Percentiles rank a stretch among this genome's conserved stretches.
Conservation (phyloP, 35 echinoderm and acorn worm species). For the Stichopus chloronotus region DNA sequence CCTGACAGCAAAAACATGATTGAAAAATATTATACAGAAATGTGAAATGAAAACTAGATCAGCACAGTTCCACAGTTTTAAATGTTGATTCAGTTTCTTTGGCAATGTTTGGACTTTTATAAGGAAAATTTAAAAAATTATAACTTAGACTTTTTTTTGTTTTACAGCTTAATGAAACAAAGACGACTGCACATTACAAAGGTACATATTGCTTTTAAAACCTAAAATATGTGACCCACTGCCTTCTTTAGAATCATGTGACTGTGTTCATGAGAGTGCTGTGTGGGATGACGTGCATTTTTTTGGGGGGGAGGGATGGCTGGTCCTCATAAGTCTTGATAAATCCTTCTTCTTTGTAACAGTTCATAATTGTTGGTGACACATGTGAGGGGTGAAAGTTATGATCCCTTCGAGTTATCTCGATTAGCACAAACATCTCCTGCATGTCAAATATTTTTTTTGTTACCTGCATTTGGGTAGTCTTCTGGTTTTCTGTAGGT, state of each 20-base stretch:
- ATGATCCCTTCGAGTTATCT: no score
- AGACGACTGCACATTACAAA: no score
- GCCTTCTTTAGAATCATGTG: no score
- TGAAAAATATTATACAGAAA: neutral
- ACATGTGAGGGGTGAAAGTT: no score
- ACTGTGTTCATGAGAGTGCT: no score
- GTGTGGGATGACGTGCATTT: neutral
- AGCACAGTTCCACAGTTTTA: neutral
- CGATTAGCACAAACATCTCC: no score
- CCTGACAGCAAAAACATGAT: no score
- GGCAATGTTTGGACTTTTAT: neutral
- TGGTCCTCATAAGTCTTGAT: neutral
- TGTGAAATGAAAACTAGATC: neutral
- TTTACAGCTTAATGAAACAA: no score
- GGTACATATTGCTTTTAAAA: no score
- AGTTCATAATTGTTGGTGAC: neutral
- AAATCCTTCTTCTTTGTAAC: neutral
- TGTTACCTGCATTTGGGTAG: constrained; percentile 60
- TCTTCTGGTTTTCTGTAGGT: constrained; percentile 43
- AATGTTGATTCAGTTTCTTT: neutral
- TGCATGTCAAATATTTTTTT: neutral
- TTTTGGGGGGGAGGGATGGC: neutral
- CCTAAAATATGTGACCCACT: no score
- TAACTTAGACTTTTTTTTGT: no score
- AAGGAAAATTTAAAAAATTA: no score